Evolutionary conservation across 2,113 vertebrate species (phyloP).

Genomic region (Vulpes ferrilata): DNA sequence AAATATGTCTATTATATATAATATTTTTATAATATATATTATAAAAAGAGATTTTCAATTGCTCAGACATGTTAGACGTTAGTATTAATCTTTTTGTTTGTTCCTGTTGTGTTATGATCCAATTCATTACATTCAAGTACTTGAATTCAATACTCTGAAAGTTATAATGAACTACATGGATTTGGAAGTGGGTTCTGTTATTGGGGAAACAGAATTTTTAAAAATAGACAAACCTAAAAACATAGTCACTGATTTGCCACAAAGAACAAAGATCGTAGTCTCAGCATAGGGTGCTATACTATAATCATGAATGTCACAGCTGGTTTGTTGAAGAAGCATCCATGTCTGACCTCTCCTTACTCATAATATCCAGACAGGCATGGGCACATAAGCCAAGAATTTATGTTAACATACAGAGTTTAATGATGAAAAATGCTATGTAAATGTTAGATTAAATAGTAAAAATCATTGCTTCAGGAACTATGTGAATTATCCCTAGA

Average conservation of each 20-base stretch:
- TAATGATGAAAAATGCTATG: neutral
- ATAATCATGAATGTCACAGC: too few species aligned
- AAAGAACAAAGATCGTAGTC: neutral
- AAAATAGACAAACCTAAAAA: constrained; percentile 25
- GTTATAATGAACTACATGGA: neutral
- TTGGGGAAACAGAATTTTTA: neutral
- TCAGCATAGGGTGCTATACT: neutral
- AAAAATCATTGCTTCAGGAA: neutral
- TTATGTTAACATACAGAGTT: neutral
- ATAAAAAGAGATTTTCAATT: neutral
- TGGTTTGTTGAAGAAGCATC: neutral
- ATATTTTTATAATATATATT: too few species aligned
- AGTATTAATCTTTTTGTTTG: neutral
- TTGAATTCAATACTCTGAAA: constrained; percentile 44
- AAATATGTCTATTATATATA: too few species aligned
- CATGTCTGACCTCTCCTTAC: neutral
- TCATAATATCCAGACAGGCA: neutral
- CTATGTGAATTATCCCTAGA: neutral
- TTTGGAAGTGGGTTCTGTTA: constrained; percentile 13
- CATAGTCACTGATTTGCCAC: neutral
- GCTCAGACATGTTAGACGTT: neutral
- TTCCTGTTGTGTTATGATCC: neutral
- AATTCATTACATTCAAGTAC: neutral
- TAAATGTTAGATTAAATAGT: neutral
- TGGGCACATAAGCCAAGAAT: neutral